phyloP scores from a whole-genome alignment of 2,888 invertebrate genomes.

The Hartigia nigra region DNA sequence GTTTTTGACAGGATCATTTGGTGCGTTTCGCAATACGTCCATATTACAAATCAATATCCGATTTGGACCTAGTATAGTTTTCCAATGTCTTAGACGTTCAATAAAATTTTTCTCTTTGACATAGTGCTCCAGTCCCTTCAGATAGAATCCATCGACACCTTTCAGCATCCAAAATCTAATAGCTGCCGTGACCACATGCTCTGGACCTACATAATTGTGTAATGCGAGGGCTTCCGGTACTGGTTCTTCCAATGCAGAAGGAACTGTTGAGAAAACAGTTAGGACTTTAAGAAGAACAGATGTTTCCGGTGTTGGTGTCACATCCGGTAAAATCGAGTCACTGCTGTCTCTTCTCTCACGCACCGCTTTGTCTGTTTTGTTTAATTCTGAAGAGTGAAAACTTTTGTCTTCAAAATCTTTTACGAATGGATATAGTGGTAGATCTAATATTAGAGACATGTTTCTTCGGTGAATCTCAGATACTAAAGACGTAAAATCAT shows the following conservation, averaged over 20 bases:
- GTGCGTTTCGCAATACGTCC: constrained; percentile 67
- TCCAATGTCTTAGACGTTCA: constrained; percentile 75
- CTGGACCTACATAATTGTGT: constrained; percentile 27
- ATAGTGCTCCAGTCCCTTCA: constrained; percentile 81
- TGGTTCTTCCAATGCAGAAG: constrained; percentile 23
- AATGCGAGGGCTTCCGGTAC: constrained; percentile 29
- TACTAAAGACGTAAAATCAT: constrained; percentile 77
- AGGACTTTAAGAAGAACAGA: constrained; percentile 38
- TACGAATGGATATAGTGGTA: constrained; percentile 74
- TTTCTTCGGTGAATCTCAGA: constrained; percentile 74
- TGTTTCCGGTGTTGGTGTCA: constrained; percentile 26
- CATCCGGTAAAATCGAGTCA: constrained; percentile 18
- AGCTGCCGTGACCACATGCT: constrained; percentile 69
- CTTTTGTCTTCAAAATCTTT: constrained; percentile 47
- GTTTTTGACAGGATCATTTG: constrained; percentile 67
- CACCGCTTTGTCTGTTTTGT: constrained; percentile 17
- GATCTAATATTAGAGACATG: constrained; percentile 82
- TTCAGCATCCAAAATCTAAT: constrained; percentile 77
- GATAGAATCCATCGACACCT: constrained; percentile 90
- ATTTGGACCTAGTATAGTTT: constrained; percentile 72
- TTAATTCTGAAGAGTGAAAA: background rate
- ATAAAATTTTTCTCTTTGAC: constrained; percentile 72
- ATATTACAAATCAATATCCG: constrained; percentile 77
- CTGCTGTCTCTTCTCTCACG: constrained; percentile 38
- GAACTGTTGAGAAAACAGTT: constrained; percentile 35